Conservation (phyloP, 2,113 vertebrate genomes). For the Camelus bactrianus region DNA sequence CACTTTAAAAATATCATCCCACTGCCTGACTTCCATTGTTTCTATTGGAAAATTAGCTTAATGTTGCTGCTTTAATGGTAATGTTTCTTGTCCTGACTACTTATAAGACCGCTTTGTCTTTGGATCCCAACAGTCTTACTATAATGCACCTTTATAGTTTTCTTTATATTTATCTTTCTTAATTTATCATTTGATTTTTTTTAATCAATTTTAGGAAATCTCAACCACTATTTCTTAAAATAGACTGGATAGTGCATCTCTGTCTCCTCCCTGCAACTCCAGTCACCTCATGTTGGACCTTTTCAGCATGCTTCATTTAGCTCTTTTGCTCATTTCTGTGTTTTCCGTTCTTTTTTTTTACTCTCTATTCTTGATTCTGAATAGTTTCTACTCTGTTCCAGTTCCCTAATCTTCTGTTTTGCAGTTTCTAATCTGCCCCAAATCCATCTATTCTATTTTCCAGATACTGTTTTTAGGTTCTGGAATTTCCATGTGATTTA, state of each 20-base stretch:
- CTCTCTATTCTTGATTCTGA: not conserved
- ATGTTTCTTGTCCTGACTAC: not conserved
- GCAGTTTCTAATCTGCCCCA: not conserved
- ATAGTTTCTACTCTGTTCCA: not conserved
- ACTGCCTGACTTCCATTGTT: not conserved
- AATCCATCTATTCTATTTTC: not conserved
- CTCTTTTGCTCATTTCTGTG: not conserved
- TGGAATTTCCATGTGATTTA: not conserved
- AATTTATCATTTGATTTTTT: not conserved
- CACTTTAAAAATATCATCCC: not conserved
- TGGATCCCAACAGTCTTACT: not conserved
- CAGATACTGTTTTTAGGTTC: not conserved
- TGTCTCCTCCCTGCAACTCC: not conserved
- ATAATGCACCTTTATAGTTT: not conserved
- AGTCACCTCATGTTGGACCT: not conserved
- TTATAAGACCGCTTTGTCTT: not conserved
- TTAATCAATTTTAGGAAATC: not conserved
- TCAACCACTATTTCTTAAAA: not conserved
- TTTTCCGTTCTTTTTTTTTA: not conserved
- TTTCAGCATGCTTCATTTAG: not conserved
- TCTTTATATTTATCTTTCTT: not conserved
- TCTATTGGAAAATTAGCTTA: not conserved
- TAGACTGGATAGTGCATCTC: not conserved
- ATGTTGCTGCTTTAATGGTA: not conserved
- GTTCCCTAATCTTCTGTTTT: not conserved